These are phyloP conservation scores for Pachycephus smyrnensis DNA, from an alignment of 2,888 invertebrate genomes.

Conservation along the genomic window DNA sequence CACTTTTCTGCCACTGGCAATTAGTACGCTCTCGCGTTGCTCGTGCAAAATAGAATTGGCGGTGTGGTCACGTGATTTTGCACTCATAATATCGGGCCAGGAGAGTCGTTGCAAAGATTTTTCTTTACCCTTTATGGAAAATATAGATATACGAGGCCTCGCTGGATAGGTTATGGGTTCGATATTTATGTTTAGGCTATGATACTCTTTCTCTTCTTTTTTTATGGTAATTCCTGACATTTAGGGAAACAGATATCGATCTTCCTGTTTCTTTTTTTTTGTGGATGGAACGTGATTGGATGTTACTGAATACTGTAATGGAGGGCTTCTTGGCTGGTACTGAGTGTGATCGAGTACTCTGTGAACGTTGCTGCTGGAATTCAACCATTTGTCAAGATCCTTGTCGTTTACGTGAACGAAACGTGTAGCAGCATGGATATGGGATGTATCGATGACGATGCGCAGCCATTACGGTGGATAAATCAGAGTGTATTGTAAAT, in stretches of 20 bases:
- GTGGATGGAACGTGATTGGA: background rate
- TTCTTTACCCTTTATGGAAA: background rate
- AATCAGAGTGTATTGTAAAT: background rate
- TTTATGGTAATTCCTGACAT: background rate
- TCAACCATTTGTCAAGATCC: background rate
- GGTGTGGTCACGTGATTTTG: background rate
- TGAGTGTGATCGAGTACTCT: background rate
- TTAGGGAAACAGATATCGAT: background rate
- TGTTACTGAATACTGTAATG: background rate
- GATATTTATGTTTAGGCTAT: background rate
- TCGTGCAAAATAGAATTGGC: background rate
- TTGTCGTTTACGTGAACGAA: background rate
- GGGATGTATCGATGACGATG: background rate
- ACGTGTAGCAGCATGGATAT: background rate
- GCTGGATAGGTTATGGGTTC: background rate
- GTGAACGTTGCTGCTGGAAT: background rate
- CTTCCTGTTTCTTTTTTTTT: background rate
- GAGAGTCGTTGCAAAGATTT: background rate
- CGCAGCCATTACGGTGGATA: background rate
- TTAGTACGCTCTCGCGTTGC: background rate
- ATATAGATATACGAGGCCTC: background rate
- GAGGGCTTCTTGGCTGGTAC: background rate
- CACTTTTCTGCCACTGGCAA: background rate
- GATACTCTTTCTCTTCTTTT: background rate
- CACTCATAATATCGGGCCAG: background rate